Percentiles rank a stretch among this genome's conserved stretches.
These are phyloP conservation scores for Saccopteryx bilineata DNA, from an alignment of 2,113 vertebrate species.

Conservation along the genomic window DNA sequence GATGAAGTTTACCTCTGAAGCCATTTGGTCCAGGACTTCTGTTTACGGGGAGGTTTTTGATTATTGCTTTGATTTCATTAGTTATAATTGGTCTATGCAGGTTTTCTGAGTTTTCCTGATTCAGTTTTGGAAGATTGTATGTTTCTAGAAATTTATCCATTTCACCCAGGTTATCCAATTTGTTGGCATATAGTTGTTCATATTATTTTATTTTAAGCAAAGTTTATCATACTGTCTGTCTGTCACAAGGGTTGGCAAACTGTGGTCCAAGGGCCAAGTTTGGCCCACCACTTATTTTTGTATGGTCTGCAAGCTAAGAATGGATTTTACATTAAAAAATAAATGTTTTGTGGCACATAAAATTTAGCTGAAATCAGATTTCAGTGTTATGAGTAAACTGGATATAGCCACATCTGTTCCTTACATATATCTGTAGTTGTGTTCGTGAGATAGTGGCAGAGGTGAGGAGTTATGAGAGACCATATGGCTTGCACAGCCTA, in stretches of 20 bases:
- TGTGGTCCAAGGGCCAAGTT: not conserved
- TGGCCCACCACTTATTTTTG: not conserved
- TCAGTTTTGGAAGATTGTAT: too few species aligned
- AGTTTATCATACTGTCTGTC: not conserved
- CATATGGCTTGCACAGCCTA: not conserved
- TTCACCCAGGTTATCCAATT: too few species aligned
- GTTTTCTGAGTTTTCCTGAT: too few species aligned
- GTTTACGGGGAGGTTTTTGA: too few species aligned
- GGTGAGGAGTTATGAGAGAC: constrained; percentile 5
- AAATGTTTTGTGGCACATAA: constrained; percentile 8
- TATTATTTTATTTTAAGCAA: not conserved
- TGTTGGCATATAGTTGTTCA: too few species aligned
- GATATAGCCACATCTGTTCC: not conserved
- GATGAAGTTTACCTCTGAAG: too few species aligned
- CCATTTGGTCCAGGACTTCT: too few species aligned
- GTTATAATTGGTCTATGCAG: too few species aligned
- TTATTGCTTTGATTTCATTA: too few species aligned
- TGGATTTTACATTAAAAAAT: constrained; percentile 22
- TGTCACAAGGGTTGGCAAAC: not conserved
- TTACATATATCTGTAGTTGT: not conserved
- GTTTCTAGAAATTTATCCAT: too few species aligned
- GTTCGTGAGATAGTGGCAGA: not conserved
- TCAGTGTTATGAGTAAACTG: constrained; percentile 4
- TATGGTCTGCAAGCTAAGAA: not conserved
- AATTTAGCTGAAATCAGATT: constrained; percentile 11